Base-by-base conservation (phyloP, 2,888 invertebrate genomes). In the Polia nebulosa region DNA sequence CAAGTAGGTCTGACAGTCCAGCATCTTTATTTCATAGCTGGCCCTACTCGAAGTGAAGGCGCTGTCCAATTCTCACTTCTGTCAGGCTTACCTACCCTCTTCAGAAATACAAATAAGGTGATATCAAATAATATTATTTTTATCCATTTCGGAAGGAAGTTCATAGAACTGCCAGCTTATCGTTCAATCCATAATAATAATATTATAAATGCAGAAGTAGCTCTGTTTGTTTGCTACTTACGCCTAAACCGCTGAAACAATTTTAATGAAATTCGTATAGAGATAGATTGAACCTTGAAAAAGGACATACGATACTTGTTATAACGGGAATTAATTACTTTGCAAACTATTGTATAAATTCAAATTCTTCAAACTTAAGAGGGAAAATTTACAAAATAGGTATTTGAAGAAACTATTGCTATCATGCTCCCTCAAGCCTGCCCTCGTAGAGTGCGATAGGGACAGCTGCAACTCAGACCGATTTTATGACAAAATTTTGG, bases 101-200 rank as follows among this genome's bases (percentile, higher is more conserved):
- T 57, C 44, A 62, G 15, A 44, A 44, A 53, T 41, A 58, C 44
- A 45, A 58, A 58, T 17, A 29, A 29, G 27, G 51, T 36, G 39
- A 52, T 29, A 17, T 11, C 52, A 49, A 17, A n/a, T 25, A 34
- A 20, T 4, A 27, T n/a, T 32, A 17, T 29, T 49, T 27, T 0
- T 34, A 5, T 49, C 3, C 20, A 25, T 27, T 41, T 41, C 13
- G 27, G 4, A 52, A 22, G 9, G 7, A 44, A 34, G 4, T 53
- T 34, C 1, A 22, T 53, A 15, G 7, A 39, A 44, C 41, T 34
- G 5, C 6, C 27, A 22, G 67, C 15, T 41, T 34, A 59, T 59
- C 29, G 13, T 29, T 32, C 11, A 45, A 45, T 39, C 39, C 39
- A 22, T 45, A 4, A 45, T 45, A 45, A 20, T 22, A 45, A 45